Conservation (phyloP, 2,888 invertebrate genomes). For the Holacanthella duospinosa region DNA sequence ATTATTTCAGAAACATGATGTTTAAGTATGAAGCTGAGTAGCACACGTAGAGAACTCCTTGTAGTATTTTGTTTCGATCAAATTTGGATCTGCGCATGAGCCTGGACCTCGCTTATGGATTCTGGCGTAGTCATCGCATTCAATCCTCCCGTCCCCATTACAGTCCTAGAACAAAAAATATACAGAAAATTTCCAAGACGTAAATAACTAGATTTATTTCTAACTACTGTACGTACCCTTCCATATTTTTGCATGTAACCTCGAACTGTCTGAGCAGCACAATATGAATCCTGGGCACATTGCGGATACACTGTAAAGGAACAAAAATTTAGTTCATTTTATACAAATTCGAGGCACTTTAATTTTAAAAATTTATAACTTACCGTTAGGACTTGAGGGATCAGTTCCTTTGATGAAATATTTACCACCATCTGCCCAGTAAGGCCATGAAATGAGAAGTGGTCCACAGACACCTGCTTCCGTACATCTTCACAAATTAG, state of each 20-base stretch:
- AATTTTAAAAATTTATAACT: conserved; percentile 8
- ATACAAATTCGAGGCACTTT: too few species aligned
- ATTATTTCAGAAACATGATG: too few species aligned
- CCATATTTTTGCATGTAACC: conserved; percentile 39
- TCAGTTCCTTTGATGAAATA: conserved; percentile 32
- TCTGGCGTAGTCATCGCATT: conserved; percentile 30
- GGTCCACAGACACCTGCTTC: conserved; percentile 39
- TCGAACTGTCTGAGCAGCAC: conserved; percentile 39
- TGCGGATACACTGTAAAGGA: conserved; percentile 38
- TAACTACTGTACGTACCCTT: conserved; percentile 19
- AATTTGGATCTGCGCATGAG: conserved; percentile 12
- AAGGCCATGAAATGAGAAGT: conserved; percentile 40
- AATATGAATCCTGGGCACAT: conserved; percentile 39
- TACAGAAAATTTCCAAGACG: neutral
- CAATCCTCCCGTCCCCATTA: conserved; percentile 28
- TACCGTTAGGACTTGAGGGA: conserved; percentile 29
- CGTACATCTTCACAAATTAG: conserved; percentile 15
- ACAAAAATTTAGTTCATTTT: conserved; percentile 4
- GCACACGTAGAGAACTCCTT: conserved; percentile 23
- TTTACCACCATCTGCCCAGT: conserved; percentile 41
- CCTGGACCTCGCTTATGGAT: conserved; percentile 29
- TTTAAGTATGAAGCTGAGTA: conserved; percentile 18
- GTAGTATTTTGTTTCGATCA: conserved; percentile 21
- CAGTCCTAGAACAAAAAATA: conserved; percentile 23
- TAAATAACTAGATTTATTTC: neutral